Evolutionary conservation across 2,888 invertebrate species (phyloP).

Genomic region (Sisyra terminalis): DNA sequence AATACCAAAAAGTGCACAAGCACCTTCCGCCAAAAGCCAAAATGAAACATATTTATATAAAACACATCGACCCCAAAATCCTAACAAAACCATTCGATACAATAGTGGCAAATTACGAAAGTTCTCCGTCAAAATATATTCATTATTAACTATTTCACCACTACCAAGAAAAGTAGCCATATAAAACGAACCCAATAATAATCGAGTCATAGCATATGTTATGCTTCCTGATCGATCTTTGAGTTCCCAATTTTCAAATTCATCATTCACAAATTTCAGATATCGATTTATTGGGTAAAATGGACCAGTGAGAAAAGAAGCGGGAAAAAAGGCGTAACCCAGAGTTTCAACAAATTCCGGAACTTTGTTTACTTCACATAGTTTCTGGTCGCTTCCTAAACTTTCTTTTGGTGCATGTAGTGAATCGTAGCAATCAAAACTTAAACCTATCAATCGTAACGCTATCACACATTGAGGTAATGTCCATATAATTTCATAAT

Average conservation of each 20-base stretch:
- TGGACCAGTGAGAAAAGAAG: constrained; percentile 85
- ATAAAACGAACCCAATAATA: too few species aligned
- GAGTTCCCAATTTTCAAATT: constrained; percentile 26
- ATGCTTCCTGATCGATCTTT: too few species aligned
- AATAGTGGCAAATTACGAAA: too few species aligned
- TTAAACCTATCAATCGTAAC: constrained; percentile 72
- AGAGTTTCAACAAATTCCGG: constrained; percentile 67
- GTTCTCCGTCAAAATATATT: too few species aligned
- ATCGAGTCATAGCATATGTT: too few species aligned
- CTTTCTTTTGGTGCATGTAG: constrained; percentile 50
- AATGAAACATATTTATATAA: too few species aligned
- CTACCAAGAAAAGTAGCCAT: too few species aligned
- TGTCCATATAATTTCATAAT: constrained; percentile 94
- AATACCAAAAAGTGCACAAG: too few species aligned
- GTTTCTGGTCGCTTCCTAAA: constrained; percentile 36
- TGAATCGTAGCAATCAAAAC: constrained; percentile 40
- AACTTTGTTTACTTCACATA: constrained; percentile 16
- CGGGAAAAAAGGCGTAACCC: constrained; percentile 75
- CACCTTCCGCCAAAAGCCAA: too few species aligned
- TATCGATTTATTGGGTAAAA: constrained; percentile 80
- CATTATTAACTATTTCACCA: too few species aligned
- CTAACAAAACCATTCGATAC: too few species aligned
- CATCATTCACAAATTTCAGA: constrained; percentile 56
- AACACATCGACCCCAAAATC: too few species aligned
- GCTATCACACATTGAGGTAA: constrained; percentile 94